phyloP scores from a whole-genome alignment of 2,888 invertebrate genomes.

The Scaeva pyrastri region DNA sequence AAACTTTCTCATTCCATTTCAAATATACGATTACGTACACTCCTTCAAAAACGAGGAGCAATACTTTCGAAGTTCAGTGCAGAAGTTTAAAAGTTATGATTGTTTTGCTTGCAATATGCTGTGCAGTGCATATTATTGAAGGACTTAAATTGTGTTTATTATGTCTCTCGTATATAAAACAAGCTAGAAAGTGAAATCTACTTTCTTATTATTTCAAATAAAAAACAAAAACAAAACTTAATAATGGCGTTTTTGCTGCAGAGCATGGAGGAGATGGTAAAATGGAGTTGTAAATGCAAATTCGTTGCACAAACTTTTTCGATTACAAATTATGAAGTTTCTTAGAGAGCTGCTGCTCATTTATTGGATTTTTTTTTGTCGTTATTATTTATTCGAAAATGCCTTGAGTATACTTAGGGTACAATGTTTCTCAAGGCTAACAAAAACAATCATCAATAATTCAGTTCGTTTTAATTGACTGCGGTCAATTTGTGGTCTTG shows the following conservation, averaged over 20 bases:
- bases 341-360: neutral
- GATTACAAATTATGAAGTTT: constrained; percentile 8
- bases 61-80: neutral
- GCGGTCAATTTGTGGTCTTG: no score
- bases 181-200: constrained; percentile 2
- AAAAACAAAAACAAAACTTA: neutral
- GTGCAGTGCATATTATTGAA: neutral
- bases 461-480: no score
- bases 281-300: constrained; percentile 20
- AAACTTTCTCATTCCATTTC: constrained; percentile 10
- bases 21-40: neutral
- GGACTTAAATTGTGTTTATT: constrained; percentile 3
- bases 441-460: no score
- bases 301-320: neutral
- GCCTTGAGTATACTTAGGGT: no score
- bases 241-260: neutral
- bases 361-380: neutral
- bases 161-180: neutral
- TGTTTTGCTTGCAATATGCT: neutral
- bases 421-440: no score
- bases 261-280: neutral
- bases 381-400: neutral
- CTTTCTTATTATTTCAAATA: neutral
- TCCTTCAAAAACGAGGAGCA: neutral
- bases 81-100: constrained; percentile 11